Evolutionary conservation across 2,797 vertebrate species (phyloP), one percentile per base, ranked within the genome.

Genomic region (Gadopsis marmoratus): DNA sequence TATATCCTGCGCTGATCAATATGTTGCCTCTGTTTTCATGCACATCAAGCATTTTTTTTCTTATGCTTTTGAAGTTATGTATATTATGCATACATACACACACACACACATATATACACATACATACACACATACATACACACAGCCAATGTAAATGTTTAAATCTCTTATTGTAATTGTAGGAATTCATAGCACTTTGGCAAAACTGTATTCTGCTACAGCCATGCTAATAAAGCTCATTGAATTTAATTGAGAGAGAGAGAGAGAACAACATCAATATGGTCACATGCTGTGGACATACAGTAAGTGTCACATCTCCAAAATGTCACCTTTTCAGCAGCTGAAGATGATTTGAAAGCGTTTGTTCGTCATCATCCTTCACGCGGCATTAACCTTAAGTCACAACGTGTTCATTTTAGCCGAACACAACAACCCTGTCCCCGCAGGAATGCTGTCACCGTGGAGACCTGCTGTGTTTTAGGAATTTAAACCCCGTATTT

Each of bases 221-320:
- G 26, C 26, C 26, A 26, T 26, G 26, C 26, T 26, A 26, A 26
- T 26, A 26, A 26, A 26, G 26, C 26, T 26, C 26, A 26, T 26
- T 26, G 26, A 26, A 26, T 26, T 26, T 1, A 26, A 26, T 26
- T 26, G 26, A 26, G 26, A 26, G 53, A 76, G 14, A 71, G 54
- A 76, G 26, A 59, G 68, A 66, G 76, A 63, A 51, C 72, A 37
- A 51, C 81, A 83, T 87, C 80, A 50, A 87, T 81, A 63, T 0
- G 37, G 63, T 61, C 58, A 70, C 59, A 67, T 54, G 47, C 67
- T 72, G 69, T 19, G 63, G 48, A 75, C 51, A 73, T 39, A 14
- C 41, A 29, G 63, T 21, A n/a, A 26, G 31, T 37, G 64, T 74
- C 66, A 37, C 47, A 69, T 63, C 68, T 63, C 62, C 39, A 55